phyloP scores from a whole-genome alignment of 2,797 vertebrate genomes.

The Sternarchorhynchus goeldii region DNA sequence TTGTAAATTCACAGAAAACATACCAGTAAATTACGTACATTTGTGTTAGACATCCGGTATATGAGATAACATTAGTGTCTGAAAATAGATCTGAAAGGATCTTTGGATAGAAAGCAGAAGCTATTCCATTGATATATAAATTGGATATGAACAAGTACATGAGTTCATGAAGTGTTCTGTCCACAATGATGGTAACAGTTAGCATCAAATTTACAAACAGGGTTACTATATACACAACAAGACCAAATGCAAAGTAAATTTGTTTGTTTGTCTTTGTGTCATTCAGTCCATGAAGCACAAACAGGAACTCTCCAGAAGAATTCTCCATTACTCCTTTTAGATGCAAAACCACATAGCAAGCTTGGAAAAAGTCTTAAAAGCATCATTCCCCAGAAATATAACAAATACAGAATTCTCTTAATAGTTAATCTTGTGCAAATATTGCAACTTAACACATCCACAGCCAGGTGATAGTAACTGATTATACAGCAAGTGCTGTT shows the following conservation, averaged over 20 bases:
- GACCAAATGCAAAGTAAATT: slow-evolving; percentile 60
- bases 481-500: too few species aligned
- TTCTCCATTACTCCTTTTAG: slow-evolving; percentile 56
- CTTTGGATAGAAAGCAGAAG: slow-evolving; percentile 43
- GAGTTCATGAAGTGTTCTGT: slow-evolving; percentile 43
- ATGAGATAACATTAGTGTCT: slow-evolving; percentile 22
- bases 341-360: background rate
- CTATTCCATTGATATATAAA: slow-evolving; percentile 41
- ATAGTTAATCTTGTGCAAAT: too few species aligned
- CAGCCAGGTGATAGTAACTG: too few species aligned
- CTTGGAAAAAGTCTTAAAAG: background rate
- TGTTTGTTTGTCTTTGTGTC: slow-evolving; percentile 56
- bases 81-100: slow-evolving; percentile 35
- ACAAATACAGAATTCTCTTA: too few species aligned
- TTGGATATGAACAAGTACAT: slow-evolving; percentile 45
- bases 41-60: slow-evolving; percentile 18
- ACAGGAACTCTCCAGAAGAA: slow-evolving; percentile 54
- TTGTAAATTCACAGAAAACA: slow-evolving; percentile 59
- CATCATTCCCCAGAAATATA: background rate
- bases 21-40: background rate
- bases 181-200: slow-evolving; percentile 47
- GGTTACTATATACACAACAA: slow-evolving; percentile 65
- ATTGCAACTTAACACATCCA: too few species aligned
- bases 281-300: slow-evolving; percentile 68
- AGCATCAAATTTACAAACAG: slow-evolving; percentile 65